Percentiles rank a stretch among this genome's conserved stretches.
phyloP scores from a whole-genome alignment of 2,797 vertebrate species.

The Pipistrellus nathusii region DNA sequence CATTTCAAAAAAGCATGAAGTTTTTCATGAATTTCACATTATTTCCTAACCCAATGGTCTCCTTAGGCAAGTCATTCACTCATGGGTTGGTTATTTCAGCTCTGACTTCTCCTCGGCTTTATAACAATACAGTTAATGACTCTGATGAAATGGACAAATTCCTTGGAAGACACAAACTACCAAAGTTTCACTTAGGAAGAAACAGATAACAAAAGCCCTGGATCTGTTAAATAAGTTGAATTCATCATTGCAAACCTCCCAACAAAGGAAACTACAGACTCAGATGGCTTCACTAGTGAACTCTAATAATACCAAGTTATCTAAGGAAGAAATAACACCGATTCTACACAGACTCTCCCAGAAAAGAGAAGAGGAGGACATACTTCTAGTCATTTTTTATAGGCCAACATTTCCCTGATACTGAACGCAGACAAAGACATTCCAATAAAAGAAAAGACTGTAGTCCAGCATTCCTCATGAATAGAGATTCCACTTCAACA shows the following conservation, averaged over 20 bases:
- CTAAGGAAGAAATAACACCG: constrained; percentile 50
- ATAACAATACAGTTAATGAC: constrained; percentile 51
- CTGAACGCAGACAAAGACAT: constrained; percentile 49
- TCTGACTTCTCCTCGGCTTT: constrained; percentile 22
- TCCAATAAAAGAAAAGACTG: neutral
- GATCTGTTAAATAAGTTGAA: constrained; percentile 58
- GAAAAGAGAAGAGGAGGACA: constrained; percentile 43
- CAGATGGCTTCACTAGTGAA: constrained; percentile 51
- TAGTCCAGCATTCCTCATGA: neutral
- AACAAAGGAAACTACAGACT: constrained; percentile 61
- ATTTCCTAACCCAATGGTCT: neutral
- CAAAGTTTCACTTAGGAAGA: constrained; percentile 53
- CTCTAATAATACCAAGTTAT: constrained; percentile 60
- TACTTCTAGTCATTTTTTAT: neutral
- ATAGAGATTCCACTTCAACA: constrained; percentile 12
- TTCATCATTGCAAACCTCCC: constrained; percentile 67
- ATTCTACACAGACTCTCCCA: constrained; percentile 14
- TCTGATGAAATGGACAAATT: constrained; percentile 48
- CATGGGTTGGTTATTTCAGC: neutral
- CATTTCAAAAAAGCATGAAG: constrained; percentile 11
- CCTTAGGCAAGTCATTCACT: neutral
- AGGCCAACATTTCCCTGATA: neutral
- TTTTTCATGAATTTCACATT: constrained; percentile 61
- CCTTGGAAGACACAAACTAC: constrained; percentile 46
- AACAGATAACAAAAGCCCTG: neutral